phyloP scores from a whole-genome alignment of 2,113 vertebrate genomes.

The Chaetops frenatus region DNA sequence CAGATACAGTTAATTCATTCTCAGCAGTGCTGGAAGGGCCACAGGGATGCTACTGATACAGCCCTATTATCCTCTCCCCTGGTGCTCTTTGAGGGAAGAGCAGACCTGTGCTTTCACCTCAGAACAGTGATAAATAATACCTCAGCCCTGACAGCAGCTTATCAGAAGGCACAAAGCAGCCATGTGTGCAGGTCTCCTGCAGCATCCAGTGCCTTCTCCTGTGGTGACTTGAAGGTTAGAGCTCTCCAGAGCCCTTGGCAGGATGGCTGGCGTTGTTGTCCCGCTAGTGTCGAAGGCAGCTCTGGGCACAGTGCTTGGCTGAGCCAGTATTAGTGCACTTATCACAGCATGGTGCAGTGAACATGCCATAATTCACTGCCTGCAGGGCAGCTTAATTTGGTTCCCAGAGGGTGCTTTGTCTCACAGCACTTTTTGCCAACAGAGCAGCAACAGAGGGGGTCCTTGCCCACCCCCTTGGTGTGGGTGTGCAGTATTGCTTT shows the following conservation, averaged over 20 bases:
- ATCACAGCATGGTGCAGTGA: accelerated
- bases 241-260: not conserved
- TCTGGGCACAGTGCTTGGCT: not conserved
- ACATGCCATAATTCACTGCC: not conserved
- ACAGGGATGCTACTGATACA: not conserved
- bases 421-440: not conserved
- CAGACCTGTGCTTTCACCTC: not conserved
- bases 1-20: not conserved
- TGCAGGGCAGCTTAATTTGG: not conserved
- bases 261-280: accelerated
- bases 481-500: not conserved
- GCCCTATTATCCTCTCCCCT: not conserved
- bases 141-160: not conserved
- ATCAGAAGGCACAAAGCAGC: not conserved
- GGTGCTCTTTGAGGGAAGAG: not conserved
- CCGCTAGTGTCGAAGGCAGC: accelerated
- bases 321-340: not conserved
- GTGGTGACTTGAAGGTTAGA: not conserved
- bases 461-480: not conserved
- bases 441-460: not conserved
- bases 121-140: not conserved
- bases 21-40: not conserved
- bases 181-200: not conserved
- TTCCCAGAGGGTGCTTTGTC: not conserved
- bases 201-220: not conserved